A percentile compares a stretch with the other conserved stretches of the same genome.
Conservation (phyloP, 2,888 invertebrate genomes). For the Drosophila subsilvestris region DNA sequence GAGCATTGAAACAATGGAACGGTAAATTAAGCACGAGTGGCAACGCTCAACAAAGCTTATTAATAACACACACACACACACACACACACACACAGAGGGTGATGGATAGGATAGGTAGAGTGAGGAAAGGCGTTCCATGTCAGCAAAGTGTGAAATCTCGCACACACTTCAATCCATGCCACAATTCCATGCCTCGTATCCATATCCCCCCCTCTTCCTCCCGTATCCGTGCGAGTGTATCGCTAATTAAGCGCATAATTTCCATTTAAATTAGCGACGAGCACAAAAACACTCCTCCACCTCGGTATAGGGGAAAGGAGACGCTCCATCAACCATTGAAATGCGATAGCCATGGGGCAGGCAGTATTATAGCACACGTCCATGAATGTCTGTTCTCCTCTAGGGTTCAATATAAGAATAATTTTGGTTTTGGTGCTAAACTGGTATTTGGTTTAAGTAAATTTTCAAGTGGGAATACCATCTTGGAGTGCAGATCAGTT, state of each 20-base stretch:
- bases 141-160: conserved; percentile 62
- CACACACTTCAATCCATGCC: conserved; percentile 53
- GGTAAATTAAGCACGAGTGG: conserved; percentile 65
- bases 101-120: neutral
- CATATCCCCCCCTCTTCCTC: conserved; percentile 14
- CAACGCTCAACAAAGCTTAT: conserved; percentile 60
- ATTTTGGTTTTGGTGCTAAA: no score
- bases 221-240: conserved; percentile 28
- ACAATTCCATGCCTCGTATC: conserved; percentile 2
- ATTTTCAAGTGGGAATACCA: no score
- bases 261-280: conserved; percentile 46
- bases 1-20: conserved; percentile 67
- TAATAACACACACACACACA: conserved; percentile 60
- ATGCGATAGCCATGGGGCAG: neutral
- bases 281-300: conserved; percentile 8
- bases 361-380: no score
- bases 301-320: neutral
- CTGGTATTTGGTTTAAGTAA: no score
- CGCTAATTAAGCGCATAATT: conserved; percentile 69
- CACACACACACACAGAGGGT: neutral
- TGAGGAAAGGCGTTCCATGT: conserved; percentile 28
- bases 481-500: no score
- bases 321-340: neutral
- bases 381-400: no score
- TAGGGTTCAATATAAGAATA: no score